These are phyloP conservation scores for Dryoscopus gambensis DNA, from an alignment of 2,113 vertebrate species.

Conservation along the genomic window DNA sequence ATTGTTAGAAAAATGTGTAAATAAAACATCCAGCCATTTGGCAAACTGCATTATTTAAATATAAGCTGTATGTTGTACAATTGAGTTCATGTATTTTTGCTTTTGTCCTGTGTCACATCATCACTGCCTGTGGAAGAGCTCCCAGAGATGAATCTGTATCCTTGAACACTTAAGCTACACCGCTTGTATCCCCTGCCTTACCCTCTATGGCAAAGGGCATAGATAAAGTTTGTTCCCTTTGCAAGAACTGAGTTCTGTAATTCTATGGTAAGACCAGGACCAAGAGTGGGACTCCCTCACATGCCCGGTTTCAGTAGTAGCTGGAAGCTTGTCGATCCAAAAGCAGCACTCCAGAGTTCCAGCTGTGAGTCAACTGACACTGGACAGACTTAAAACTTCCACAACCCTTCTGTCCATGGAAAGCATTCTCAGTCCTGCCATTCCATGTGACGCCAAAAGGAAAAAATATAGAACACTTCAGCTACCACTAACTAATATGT, in stretches of 20 bases:
- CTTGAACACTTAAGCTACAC: not conserved
- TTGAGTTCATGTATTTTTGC: not conserved
- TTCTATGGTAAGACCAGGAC: not conserved
- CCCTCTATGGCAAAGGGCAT: not conserved
- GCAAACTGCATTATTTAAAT: not conserved
- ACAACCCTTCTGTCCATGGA: not conserved
- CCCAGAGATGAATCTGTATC: not conserved
- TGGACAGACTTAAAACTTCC: not conserved
- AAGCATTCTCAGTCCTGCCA: not conserved
- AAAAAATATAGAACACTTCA: not conserved
- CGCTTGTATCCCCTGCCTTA: not conserved
- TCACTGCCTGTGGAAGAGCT: not conserved
- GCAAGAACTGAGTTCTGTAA: not conserved
- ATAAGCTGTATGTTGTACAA: not conserved
- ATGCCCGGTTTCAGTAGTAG: not conserved
- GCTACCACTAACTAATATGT: fast-evolving
- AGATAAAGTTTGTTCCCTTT: not conserved
- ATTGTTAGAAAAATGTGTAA: not conserved
- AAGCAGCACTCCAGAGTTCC: not conserved
- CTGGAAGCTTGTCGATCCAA: not conserved
- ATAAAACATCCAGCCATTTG: not conserved
- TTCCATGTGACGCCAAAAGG: not conserved
- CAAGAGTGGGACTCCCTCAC: not conserved
- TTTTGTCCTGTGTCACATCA: not conserved
- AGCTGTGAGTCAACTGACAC: fast-evolving